Evolutionary conservation across 2,888 invertebrate species (phyloP).

Genomic region (Rotaria macrura): DNA sequence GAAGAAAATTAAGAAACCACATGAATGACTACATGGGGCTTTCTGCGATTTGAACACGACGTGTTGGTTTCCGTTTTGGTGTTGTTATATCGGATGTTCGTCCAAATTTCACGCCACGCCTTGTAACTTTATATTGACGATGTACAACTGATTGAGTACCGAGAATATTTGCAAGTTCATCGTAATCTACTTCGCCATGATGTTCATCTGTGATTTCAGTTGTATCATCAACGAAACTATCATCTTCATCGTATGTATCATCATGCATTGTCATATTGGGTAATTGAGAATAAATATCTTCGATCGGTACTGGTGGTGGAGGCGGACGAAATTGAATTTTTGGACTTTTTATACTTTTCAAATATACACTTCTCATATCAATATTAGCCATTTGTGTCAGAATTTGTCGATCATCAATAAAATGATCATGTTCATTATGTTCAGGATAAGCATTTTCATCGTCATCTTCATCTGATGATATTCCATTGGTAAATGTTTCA

Average conservation of each 20-base stretch:
- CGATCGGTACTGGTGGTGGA: neutral
- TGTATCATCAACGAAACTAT: neutral
- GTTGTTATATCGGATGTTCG: neutral
- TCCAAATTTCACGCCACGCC: neutral
- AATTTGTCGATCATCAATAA: neutral
- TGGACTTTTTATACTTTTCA: neutral
- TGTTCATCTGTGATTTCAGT: neutral
- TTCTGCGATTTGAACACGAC: neutral
- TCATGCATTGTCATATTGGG: neutral
- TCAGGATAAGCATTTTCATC: neutral
- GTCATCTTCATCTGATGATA: neutral
- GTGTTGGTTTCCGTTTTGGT: neutral
- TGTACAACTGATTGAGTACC: neutral
- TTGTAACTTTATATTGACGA: neutral
- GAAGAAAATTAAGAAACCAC: no score
- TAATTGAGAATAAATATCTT: neutral
- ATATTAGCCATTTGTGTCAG: neutral
- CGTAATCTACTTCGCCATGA: neutral
- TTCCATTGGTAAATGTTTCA: neutral
- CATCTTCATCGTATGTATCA: neutral
- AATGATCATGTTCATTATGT: neutral
- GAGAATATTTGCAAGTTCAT: constrained; percentile 4
- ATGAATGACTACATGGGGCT: neutral
- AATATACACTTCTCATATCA: neutral
- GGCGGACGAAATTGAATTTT: neutral